These are phyloP conservation scores for Bhutanitis thaidina DNA, from an alignment of 2,888 invertebrate species.

Conservation along the genomic window DNA sequence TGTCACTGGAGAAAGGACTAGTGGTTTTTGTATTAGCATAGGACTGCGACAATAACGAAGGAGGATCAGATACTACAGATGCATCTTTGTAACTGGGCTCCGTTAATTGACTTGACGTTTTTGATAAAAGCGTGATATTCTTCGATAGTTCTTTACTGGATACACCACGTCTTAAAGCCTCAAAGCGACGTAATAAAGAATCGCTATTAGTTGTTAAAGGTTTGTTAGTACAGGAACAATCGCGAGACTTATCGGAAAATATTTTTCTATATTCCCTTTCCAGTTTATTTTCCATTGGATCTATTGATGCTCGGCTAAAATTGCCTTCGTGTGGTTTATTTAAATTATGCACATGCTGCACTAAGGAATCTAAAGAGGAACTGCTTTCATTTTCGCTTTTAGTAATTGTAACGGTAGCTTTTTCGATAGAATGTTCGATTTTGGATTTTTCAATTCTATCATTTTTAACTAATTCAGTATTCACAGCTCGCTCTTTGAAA, in stretches of 20 bases:
- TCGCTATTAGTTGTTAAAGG: conserved; percentile 42
- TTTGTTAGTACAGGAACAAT: conserved; percentile 33
- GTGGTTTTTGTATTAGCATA: conserved; percentile 44
- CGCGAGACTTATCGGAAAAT: conserved; percentile 41
- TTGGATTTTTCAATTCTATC: conserved; percentile 22
- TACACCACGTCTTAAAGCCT: conserved; percentile 48
- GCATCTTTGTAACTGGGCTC: conserved; percentile 46
- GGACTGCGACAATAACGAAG: conserved; percentile 53
- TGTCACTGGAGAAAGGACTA: conserved; percentile 29
- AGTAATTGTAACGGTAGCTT: conserved; percentile 22
- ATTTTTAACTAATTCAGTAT: conserved; percentile 23
- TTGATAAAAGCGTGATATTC: conserved; percentile 22
- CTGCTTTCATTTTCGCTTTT: conserved; percentile 29
- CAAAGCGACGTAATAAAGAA: conserved; percentile 51
- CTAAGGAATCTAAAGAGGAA: conserved; percentile 55
- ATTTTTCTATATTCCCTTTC: conserved; percentile 57
- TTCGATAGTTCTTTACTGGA: conserved; percentile 45
- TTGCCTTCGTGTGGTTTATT: conserved; percentile 47
- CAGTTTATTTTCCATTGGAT: conserved; percentile 57
- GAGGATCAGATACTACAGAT: conserved; percentile 58
- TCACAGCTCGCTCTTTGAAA: conserved; percentile 19
- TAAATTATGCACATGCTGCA: conserved; percentile 58
- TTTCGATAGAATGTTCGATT: conserved; percentile 8
- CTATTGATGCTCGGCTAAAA: conserved; percentile 34
- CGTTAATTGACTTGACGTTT: conserved; percentile 34